Percentiles rank a stretch among this genome's conserved stretches.
phyloP scores from a whole-genome alignment of 2,113 vertebrate species.

The Poicephalus meyeri region DNA sequence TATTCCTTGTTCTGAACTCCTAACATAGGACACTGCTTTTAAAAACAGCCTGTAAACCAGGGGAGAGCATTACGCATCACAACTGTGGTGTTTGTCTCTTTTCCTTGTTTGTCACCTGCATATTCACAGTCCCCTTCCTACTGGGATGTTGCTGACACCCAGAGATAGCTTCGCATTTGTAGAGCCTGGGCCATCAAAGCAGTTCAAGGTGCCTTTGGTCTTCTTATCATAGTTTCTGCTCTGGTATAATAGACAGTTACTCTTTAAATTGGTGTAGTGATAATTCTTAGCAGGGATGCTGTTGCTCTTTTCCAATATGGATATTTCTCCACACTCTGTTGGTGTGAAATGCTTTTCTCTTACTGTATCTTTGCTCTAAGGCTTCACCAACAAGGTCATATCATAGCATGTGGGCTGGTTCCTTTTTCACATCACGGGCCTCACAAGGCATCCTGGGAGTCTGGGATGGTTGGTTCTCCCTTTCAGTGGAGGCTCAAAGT shows the following conservation, averaged over 20 bases:
- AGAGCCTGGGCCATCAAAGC: conserved; percentile 23
- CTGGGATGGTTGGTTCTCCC: neutral
- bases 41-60: neutral
- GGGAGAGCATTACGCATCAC: conserved; percentile 18
- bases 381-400: neutral
- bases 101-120: conserved; percentile 10
- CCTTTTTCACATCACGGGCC: neutral
- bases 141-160: neutral
- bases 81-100: conserved; percentile 16
- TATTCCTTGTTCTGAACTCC: conserved; percentile 18
- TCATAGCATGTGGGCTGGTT: neutral
- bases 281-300: neutral
- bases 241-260: neutral
- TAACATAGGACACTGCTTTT: conserved; percentile 45
- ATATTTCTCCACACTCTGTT: neutral
- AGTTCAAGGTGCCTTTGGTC: neutral
- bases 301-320: neutral
- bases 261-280: neutral
- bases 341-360: neutral
- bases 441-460: neutral
- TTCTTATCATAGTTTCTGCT: neutral
- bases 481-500: neutral
- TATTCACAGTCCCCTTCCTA: conserved; percentile 43
- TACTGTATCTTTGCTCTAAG: neutral
- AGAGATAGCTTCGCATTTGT: conserved; percentile 33